These are phyloP conservation scores for Eupithecia abbreviata DNA, from an alignment of 2,888 invertebrate species.

Conservation along the genomic window DNA sequence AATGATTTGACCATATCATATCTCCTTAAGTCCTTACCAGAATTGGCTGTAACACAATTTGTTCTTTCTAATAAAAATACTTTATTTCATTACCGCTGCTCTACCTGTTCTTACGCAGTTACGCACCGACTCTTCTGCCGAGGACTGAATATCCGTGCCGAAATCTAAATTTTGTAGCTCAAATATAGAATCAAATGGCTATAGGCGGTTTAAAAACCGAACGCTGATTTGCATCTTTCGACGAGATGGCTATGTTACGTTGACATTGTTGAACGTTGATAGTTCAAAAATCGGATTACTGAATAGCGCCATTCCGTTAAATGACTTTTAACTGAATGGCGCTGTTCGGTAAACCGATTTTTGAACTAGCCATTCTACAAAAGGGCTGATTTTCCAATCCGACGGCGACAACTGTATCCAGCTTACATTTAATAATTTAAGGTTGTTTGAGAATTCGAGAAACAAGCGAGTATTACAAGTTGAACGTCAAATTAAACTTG, in stretches of 20 bases:
- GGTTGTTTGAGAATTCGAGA: constrained; percentile 24
- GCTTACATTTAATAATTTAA: constrained; percentile 10
- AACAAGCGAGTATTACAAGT: constrained; percentile 25
- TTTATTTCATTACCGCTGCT: neutral
- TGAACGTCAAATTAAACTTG: constrained; percentile 58
- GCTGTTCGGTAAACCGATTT: neutral
- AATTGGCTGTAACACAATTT: neutral
- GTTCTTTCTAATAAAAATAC: neutral
- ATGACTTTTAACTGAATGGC: neutral
- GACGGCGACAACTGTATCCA: neutral
- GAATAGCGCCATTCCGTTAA: too few species aligned
- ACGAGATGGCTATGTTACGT: too few species aligned
- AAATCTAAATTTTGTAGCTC: neutral
- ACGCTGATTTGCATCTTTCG: neutral
- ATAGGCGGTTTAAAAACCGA: neutral
- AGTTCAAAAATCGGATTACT: neutral
- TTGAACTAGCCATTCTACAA: neutral
- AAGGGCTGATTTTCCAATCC: neutral
- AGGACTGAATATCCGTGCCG: neutral
- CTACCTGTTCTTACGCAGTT: neutral
- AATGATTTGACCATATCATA: too few species aligned
- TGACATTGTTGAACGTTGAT: neutral
- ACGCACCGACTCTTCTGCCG: neutral
- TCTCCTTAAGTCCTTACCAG: neutral
- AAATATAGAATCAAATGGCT: too few species aligned